Percentiles rank a stretch among this genome's conserved stretches.
phyloP scores from a whole-genome alignment of 2,113 vertebrate genomes.

The Gallinago jamesoni region DNA sequence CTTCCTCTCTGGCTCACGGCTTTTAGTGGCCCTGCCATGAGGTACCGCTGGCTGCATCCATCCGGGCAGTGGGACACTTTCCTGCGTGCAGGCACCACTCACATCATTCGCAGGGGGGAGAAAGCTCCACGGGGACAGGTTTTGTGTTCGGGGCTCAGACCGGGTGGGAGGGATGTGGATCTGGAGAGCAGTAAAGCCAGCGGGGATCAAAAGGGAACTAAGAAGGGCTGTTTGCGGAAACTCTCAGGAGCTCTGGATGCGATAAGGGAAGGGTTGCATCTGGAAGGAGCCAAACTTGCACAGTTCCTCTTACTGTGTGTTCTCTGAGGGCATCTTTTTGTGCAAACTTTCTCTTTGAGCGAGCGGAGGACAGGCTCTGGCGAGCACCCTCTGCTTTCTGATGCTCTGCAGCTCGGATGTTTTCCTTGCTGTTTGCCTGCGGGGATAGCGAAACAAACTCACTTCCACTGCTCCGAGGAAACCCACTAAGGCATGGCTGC shows the following conservation, averaged over 20 bases:
- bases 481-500: neutral
- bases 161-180: neutral
- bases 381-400: neutral
- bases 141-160: neutral
- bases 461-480: neutral
- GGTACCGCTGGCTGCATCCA: neutral
- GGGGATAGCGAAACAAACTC: neutral
- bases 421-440: neutral
- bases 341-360: neutral
- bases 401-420: neutral
- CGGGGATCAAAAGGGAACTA: neutral
- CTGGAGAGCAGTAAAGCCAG: neutral
- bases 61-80: neutral
- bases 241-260: neutral
- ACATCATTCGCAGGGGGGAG: neutral
- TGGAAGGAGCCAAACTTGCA: neutral
- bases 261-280: neutral
- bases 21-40: neutral
- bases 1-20: neutral
- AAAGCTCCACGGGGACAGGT: neutral
- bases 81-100: neutral
- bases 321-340: neutral
- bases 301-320: neutral
- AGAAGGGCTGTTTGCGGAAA: neutral
- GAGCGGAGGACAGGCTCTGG: neutral